A percentile compares a stretch with the other conserved stretches of the same genome.
Conservation (phyloP, 2,113 vertebrate species). For the Gambusia affinis region DNA sequence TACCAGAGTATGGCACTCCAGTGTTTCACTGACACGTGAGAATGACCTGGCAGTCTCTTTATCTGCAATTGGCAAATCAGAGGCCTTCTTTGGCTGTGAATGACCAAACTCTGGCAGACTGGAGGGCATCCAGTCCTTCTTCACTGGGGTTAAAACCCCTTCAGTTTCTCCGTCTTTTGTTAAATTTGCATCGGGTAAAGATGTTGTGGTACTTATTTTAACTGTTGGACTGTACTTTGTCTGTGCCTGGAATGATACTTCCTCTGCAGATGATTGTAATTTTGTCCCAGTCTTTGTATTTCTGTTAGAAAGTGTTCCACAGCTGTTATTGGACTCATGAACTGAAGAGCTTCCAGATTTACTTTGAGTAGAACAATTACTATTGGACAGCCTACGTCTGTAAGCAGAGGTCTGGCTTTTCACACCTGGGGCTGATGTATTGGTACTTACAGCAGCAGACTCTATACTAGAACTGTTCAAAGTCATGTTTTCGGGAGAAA, state of each 20-base stretch:
- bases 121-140: constrained; percentile 56
- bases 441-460: constrained; percentile 22
- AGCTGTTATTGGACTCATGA: constrained; percentile 28
- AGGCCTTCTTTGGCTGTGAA: constrained; percentile 56
- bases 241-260: constrained; percentile 19
- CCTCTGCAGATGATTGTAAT: constrained; percentile 24
- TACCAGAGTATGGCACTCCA: constrained; percentile 83
- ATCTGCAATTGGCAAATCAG: constrained; percentile 46
- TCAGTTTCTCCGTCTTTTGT: constrained; percentile 39
- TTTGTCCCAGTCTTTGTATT: constrained; percentile 44
- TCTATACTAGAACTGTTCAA: constrained; percentile 31
- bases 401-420: constrained; percentile 41
- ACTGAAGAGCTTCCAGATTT: constrained; percentile 33
- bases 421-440: constrained; percentile 14
- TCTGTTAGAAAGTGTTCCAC: constrained; percentile 33
- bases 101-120: constrained; percentile 60
- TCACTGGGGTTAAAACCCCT: constrained; percentile 27
- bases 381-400: constrained; percentile 43
- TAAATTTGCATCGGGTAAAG: constrained; percentile 37
- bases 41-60: constrained; percentile 54
- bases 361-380: constrained; percentile 23
- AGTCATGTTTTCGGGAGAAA: constrained; percentile 28
- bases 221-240: constrained; percentile 6
- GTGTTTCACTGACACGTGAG: constrained; percentile 71
- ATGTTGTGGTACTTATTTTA: constrained; percentile 10